These are phyloP conservation scores for Drosophila conformis DNA, from an alignment of 2,888 invertebrate species.

Conservation along the genomic window DNA sequence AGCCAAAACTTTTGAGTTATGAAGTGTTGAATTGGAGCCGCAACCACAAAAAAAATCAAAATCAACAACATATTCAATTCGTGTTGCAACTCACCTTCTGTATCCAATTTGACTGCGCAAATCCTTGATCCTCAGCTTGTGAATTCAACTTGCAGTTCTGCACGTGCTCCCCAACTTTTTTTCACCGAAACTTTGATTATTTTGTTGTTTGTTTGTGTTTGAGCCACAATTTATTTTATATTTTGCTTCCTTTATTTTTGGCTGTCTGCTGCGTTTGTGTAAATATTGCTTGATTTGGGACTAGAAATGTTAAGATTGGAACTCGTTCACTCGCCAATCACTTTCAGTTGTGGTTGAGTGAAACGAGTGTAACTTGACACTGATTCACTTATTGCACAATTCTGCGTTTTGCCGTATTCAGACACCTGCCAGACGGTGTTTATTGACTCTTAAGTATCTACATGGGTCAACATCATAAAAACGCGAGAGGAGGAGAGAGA, in stretches of 20 bases:
- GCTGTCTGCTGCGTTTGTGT: conserved; percentile 52
- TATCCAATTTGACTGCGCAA: conserved; percentile 63
- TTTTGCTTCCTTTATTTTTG: conserved; percentile 34
- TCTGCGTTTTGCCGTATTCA: conserved; percentile 33
- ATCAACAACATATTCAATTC: conserved; percentile 23
- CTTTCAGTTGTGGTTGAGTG: conserved; percentile 40
- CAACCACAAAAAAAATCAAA: background rate
- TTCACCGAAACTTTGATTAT: conserved; percentile 36
- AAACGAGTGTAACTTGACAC: conserved; percentile 44
- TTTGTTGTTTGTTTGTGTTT: conserved; percentile 27
- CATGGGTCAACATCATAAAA: conserved; percentile 55
- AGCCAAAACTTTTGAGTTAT: conserved; percentile 58
- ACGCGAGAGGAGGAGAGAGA: conserved; percentile 5
- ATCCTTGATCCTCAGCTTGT: conserved; percentile 58
- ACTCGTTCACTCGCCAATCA: conserved; percentile 25
- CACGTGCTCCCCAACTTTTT: conserved; percentile 64
- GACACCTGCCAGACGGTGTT: conserved; percentile 72
- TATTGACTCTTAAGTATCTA: conserved; percentile 59
- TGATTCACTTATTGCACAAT: conserved; percentile 63
- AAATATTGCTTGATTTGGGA: conserved; percentile 72
- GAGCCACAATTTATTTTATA: conserved; percentile 14
- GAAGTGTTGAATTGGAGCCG: conserved; percentile 67
- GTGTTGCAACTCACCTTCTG: conserved; percentile 56
- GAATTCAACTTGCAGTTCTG: conserved; percentile 60
- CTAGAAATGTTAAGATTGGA: conserved; percentile 66